These are phyloP conservation scores for Calidris pygmaea DNA, from an alignment of 2,113 vertebrate species.

Conservation along the genomic window DNA sequence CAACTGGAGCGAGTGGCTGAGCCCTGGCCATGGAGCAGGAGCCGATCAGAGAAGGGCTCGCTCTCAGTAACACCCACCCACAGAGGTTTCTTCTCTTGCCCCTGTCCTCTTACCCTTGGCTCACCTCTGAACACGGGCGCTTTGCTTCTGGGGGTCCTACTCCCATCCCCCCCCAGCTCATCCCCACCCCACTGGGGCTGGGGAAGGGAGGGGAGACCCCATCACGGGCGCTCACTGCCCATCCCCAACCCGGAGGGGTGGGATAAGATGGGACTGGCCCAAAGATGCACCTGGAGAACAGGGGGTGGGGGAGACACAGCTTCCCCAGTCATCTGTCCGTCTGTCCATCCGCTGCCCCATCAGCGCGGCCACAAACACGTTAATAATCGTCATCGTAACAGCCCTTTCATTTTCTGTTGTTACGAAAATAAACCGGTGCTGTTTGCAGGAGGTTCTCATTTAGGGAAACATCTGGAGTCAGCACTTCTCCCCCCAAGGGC, in stretches of 20 bases:
- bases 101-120: background rate
- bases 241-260: background rate
- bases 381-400: background rate
- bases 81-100: background rate
- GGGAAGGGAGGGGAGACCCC: background rate
- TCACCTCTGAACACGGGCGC: background rate
- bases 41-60: accelerated
- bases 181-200: background rate
- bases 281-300: accelerated
- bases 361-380: background rate
- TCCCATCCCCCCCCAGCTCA: background rate
- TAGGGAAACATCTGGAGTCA: constrained; percentile 38
- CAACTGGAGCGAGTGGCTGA: accelerated
- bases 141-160: background rate
- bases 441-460: constrained; percentile 51
- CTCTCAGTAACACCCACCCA: background rate
- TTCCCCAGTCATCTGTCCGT: accelerated
- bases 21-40: accelerated
- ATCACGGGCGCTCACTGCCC: background rate
- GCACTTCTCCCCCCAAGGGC: constrained; percentile 29
- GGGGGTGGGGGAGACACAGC: background rate
- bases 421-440: background rate
- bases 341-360: background rate
- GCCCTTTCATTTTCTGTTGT: background rate
- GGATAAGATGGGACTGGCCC: background rate